Evolutionary conservation across 2,888 invertebrate species (phyloP), one percentile per base, ranked within the genome.

Genomic region (Matsumyia berberina): DNA sequence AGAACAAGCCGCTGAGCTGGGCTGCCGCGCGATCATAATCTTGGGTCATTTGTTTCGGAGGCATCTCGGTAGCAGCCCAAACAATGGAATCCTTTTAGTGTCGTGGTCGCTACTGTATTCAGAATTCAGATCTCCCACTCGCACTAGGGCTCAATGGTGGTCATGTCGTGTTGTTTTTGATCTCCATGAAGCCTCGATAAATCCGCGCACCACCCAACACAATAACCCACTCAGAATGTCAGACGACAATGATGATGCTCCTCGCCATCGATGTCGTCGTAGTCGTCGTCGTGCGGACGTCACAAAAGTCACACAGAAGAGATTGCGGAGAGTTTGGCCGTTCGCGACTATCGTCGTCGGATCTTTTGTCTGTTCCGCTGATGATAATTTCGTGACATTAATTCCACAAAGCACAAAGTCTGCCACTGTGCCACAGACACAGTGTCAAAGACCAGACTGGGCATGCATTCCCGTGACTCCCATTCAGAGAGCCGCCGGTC

Each of bases 321-420:
- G n/a, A n/a, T n/a, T n/a, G n/a, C n/a, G n/a, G n/a, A n/a, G n/a
- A n/a, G n/a, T n/a, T n/a, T n/a, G n/a, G n/a, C n/a, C n/a, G 73
- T 53, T 69, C 58, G 86, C 81, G 87, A 86, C 86, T 87, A 86
- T 88, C 88, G 76, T 77, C 58, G 87, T 86, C 87, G 87, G 86
- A 87, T 87, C 87, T 88, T 87, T 87, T 87, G 87, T 87, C 81
- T 86, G 85, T 81, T 76, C 60, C 62, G 79, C 82, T 85, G 87
- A 88, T 89, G 88, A 88, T 89, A 88, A 88, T 89, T 88, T 89
- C 89, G 89, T 89, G 89, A 89, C 89, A 88, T 88, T 88, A 88
- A 87, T 88, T 87, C 86, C 66, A 15, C 66, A 1, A 29, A 72
- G 72, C 76, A 80, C 86, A 80, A 86, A 86, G 86, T 80, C 80